Evolutionary conservation across 30 jellyfish, hydroid and myxozoan species (phyloP).

Genomic region (Pelagia noctiluca): DNA sequence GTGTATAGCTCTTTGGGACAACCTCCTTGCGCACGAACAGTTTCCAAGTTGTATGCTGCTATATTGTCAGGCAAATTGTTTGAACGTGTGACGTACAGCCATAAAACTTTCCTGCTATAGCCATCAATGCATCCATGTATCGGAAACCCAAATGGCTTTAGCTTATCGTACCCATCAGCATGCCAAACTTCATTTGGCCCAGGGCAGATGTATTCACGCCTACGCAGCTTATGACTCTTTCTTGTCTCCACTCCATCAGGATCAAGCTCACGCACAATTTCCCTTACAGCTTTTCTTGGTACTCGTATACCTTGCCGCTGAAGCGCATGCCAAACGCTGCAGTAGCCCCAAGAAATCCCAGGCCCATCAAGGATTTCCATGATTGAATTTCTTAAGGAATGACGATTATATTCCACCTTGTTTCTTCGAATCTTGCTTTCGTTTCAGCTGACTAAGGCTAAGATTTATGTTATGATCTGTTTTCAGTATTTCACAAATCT

Average conservation of each 20-base stretch:
- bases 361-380: no score
- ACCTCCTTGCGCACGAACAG: constrained; percentile 10
- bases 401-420: no score
- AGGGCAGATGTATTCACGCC: constrained; percentile 13
- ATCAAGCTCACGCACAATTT: constrained; percentile 8
- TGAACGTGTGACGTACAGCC: constrained; percentile 18
- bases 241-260: constrained; percentile 17
- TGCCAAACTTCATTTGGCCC: constrained; percentile 14
- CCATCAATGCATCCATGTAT: constrained; percentile 9
- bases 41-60: constrained; percentile 1
- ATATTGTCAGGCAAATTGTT: constrained; percentile 25
- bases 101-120: constrained; percentile 16
- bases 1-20: constrained; percentile 6
- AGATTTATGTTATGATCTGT: no score
- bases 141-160: not conserved
- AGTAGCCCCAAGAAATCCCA: no score
- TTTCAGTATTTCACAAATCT: no score
- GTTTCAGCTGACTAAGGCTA: no score
- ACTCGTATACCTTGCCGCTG: no score
- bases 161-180: constrained; percentile 5
- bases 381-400: no score
- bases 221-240: constrained; percentile 11
- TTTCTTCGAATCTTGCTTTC: no score
- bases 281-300: no score
- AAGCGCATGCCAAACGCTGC: no score